Base-by-base conservation (phyloP, 2,888 invertebrate genomes). In the Zelleria hepariella region DNA sequence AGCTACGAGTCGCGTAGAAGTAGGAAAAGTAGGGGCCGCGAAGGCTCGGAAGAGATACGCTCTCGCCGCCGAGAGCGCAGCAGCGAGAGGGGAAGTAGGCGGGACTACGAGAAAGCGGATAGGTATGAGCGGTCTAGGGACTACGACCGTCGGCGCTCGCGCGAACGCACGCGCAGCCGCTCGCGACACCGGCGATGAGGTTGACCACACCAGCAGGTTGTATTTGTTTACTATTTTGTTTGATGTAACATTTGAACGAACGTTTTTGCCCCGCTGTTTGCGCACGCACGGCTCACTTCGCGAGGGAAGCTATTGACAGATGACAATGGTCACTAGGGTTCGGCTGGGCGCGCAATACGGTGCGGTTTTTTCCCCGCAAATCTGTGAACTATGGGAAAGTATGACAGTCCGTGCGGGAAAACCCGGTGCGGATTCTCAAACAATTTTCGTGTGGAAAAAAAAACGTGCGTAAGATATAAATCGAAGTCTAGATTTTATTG, bases 41-140 rank as follows among this genome's bases (percentile, higher is more conserved):
- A 58, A 25, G 67, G 75, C 62, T 27, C 49, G 5, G 26, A 42
- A 42, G 32, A 42, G 32, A 15, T 26, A 7, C 27, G 53, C 25
- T 52, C 57, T 8, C 52, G 25, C 32, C 32, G 52, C 23, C 68
- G 77, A 61, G 78, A 77, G 65, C 76, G 70, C 66, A 66, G 73
- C 61, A 71, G 77, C 73, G 79, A 77, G 62, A 65, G 70, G 62
- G 68, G 32, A 15, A 15, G 70, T 59, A 67, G 72, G 68, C 72
- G n/a, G n/a, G n/a, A n/a, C n/a, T n/a, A n/a, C n/a, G n/a, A n/a
- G n/a, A n/a, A n/a, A n/a, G n/a, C 71, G 63, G 84, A 86, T 80
- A 84, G 81, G 85, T 84, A 86, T 85, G 86, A 82, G 74, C 83
- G 86, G 70, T 73, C 73, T 82, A 83, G 84, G 82, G 82, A 84